Base-by-base conservation (phyloP, 1,140 invertebrate genomes). In the Dolichoris vasculosae region DNA sequence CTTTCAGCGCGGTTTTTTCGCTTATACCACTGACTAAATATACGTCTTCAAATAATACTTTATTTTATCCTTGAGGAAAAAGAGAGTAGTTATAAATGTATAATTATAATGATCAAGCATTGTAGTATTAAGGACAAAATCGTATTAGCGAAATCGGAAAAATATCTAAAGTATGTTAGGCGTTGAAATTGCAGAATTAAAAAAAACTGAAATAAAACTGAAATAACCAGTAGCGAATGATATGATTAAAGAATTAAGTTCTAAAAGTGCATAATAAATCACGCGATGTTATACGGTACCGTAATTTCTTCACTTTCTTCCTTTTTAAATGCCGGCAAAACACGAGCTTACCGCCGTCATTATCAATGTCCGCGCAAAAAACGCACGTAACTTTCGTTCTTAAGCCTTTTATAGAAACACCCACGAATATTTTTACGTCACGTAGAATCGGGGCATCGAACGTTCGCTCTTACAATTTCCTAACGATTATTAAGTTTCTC, bases 401-500 rank as follows among this genome's bases (percentile, higher is more conserved):
- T 71, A 38, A 38, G 32, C 35, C 46, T 11, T 26, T 77, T 51
- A 77, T 51, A 77, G 17, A 15, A 51, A 23, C 55, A 40, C 13
- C 46, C 46, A 30, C 1, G 43, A 35, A 2, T 3, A 85, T 75
- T 85, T 85, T 85, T 85, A 80, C 77, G 46, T 80, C 77, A 85
- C 64, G 83, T 75, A 26, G 26, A 73, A 80, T 59, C 77, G 35
- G 75, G 30, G 59, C 75, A 51, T 78, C 83, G n/a, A 26, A 64
- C 30, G 40, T 20, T 67, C 32, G 13, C 35, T 64, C 43, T 51
- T 38, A 46, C 73, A 40, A 81, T 85, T 85, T 85, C 78, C 71
- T 86, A 86, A 82, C 46, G 38, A 81, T 86, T 82, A 80, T 81
- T 46, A n/a, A 80, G 38, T 82, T 82, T 86, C 84, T 82, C 84